Base-by-base conservation (phyloP, 2,797 vertebrate genomes). In the Molossus alvarezi region DNA sequence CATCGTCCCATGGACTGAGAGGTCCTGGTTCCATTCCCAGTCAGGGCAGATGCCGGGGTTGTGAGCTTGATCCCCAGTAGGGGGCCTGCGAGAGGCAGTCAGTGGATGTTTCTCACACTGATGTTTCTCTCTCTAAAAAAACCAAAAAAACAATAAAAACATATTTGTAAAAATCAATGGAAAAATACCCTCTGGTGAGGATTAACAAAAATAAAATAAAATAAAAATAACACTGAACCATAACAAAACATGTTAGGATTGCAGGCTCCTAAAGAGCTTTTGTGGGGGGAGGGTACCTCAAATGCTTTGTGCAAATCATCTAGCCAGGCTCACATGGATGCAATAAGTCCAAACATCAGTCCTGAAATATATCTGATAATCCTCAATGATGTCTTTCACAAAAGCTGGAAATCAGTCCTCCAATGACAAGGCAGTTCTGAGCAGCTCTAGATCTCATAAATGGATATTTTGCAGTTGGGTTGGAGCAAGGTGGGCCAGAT, bases 341-440 rank as follows among this genome's bases (percentile, higher is more conserved):
- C 23, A n/a, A 64, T 76, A 62, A 37, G 3, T 48, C 21, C 72
- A 72, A 51, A n/a, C 57, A 57, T 55, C 33, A 51, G 69, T 5
- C 33, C 80, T 69, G 25, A 57, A 92, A 17, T 72, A 57, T 11
- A 58, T 41, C 72, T 57, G 10, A 14, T 81, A 41, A 29, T 81
- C 69, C 33, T 55, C 21, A 75, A 4, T n/a, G 33, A 37, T 85
- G 10, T 58, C 48, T 87, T 75, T 41, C 18, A 27, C 0, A 0
- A 60, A 87, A 84, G 41, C 57, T 20, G 15, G 65, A 89, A 89
- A 65, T 29, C 79, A n/a, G 86, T 37, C 51, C 14, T 95, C 37
- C 57, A 37, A 18, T 72, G 51, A 93, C 4, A 51, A 65, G 55
- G 48, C 67, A 51, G 7, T 73, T 92, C 58, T 21, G n/a, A 89